These are phyloP conservation scores for Lycophotia porphyrea DNA, from an alignment of 2,888 invertebrate genomes.

Conservation along the genomic window DNA sequence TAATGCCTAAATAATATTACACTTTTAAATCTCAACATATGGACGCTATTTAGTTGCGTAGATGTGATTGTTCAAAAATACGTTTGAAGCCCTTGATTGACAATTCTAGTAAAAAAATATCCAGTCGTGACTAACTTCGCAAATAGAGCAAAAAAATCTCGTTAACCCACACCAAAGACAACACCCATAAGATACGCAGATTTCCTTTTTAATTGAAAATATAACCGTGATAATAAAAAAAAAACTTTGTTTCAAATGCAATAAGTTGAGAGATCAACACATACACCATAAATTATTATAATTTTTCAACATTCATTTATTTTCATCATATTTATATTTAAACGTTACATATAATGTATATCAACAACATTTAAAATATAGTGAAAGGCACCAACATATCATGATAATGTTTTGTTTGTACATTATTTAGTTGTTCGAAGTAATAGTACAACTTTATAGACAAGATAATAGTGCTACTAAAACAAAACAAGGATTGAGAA, in stretches of 20 bases:
- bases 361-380: constrained; percentile 64
- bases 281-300: constrained; percentile 40
- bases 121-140: constrained; percentile 44
- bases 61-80: background rate
- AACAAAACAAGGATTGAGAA: background rate
- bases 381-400: constrained; percentile 72
- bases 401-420: constrained; percentile 59
- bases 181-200: constrained; percentile 53
- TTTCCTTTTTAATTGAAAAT: constrained; percentile 29
- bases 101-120: background rate
- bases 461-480: constrained; percentile 2
- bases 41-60: background rate
- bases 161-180: constrained; percentile 64
- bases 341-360: constrained; percentile 46
- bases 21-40: background rate
- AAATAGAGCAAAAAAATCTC: constrained; percentile 51
- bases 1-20: background rate
- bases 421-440: constrained; percentile 44
- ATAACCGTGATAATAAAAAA: constrained; percentile 38
- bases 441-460: constrained; percentile 24
- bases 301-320: constrained; percentile 35
- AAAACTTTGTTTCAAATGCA: constrained; percentile 60
- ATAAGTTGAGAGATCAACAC: constrained; percentile 65
- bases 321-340: constrained; percentile 28
- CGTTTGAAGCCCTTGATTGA: background rate